Conservation (phyloP, 2,888 invertebrate genomes). For the Invenusta paracnida region DNA sequence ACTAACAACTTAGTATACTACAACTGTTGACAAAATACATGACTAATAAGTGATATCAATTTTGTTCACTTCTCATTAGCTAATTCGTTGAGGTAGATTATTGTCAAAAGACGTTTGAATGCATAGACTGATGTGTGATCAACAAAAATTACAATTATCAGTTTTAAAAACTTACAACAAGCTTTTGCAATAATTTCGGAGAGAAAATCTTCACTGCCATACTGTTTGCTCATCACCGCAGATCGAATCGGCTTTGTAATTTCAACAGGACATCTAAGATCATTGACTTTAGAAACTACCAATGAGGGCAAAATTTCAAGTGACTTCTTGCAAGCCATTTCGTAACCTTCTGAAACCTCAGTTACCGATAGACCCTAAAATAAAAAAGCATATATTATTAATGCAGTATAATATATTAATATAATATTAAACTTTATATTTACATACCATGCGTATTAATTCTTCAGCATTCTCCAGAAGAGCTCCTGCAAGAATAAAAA, state of each 20-base stretch:
- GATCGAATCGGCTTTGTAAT: slow-evolving; percentile 71
- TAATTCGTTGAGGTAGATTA: too few relatives aligned
- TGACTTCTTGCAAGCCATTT: slow-evolving; percentile 85
- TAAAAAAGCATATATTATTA: slow-evolving; percentile 47
- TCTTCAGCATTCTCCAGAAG: slow-evolving; percentile 86
- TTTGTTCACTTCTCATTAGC: too few relatives aligned
- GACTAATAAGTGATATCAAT: too few relatives aligned
- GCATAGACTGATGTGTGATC: background rate
- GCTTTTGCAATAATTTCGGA: slow-evolving; percentile 64
- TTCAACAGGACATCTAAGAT: slow-evolving; percentile 67
- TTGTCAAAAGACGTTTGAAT: background rate
- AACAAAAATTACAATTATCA: background rate
- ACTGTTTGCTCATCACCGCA: slow-evolving; percentile 92
- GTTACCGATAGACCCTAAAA: slow-evolving; percentile 83
- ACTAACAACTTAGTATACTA: too few relatives aligned
- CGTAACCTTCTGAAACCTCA: slow-evolving; percentile 92
- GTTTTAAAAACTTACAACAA: slow-evolving; percentile 55
- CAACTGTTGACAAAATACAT: too few relatives aligned
- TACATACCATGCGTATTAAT: slow-evolving; percentile 73
- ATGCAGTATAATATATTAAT: slow-evolving; percentile 38
- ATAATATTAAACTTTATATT: background rate
- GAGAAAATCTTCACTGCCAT: slow-evolving; percentile 89
- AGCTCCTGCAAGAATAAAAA: slow-evolving; percentile 86
- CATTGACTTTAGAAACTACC: slow-evolving; percentile 65
- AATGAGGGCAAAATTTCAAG: slow-evolving; percentile 75